Conservation (phyloP, 2,888 invertebrate species). For the Pycnomerus fuliginosus region DNA sequence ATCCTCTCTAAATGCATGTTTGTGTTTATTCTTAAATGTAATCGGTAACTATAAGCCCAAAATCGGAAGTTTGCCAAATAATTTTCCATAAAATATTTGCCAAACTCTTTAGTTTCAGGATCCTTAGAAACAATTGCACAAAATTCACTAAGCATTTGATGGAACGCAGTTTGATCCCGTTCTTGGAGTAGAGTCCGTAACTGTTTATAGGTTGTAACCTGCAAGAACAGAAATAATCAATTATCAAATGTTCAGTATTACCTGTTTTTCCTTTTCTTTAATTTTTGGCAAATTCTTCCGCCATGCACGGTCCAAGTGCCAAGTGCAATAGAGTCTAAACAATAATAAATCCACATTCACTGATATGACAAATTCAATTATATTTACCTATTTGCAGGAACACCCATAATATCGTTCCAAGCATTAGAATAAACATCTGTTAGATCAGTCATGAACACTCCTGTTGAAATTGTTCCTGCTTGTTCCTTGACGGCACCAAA, state of each 20-base stretch:
- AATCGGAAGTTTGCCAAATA: constrained; percentile 16
- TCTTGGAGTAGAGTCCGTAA: constrained; percentile 23
- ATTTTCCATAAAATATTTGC: constrained; percentile 20
- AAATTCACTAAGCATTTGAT: constrained; percentile 18
- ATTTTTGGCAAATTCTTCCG: background rate
- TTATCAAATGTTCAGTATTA: too few species aligned
- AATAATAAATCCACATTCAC: too few species aligned
- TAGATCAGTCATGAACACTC: constrained; percentile 25
- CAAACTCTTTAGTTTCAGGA: constrained; percentile 20
- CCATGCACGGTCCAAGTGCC: too few species aligned
- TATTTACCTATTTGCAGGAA: background rate
- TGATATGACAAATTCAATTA: too few species aligned
- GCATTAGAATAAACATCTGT: constrained; percentile 19
- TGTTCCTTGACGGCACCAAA: constrained; percentile 13
- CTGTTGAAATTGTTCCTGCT: constrained; percentile 1
- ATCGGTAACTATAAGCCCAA: constrained; percentile 27
- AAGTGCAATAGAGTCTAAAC: too few species aligned
- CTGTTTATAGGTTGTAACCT: constrained; percentile 10
- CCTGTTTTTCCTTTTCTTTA: too few species aligned
- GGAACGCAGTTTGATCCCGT: constrained; percentile 20
- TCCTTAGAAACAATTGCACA: constrained; percentile 6
- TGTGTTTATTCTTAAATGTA: too few species aligned
- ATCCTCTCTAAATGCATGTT: constrained; percentile 25
- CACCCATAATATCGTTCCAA: constrained; percentile 16
- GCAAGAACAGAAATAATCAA: too few species aligned